phyloP scores from a whole-genome alignment of 2,888 invertebrate genomes.

The Harpalus rubripes region DNA sequence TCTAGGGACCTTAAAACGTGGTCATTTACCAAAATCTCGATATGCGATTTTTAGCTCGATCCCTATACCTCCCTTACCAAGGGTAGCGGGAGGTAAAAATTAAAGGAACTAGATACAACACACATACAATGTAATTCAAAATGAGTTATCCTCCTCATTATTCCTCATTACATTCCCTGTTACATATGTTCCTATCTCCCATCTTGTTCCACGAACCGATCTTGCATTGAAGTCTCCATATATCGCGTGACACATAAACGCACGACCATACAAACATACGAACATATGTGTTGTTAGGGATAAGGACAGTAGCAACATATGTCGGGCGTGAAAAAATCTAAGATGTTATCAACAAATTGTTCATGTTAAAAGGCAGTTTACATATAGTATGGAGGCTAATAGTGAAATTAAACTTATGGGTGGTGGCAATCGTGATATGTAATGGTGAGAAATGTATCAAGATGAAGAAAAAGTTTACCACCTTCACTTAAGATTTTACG shows the following conservation, averaged over 20 bases:
- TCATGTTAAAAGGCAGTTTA: conserved; percentile 73
- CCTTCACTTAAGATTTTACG: no score
- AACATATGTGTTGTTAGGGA: not conserved
- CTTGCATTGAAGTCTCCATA: conserved; percentile 15
- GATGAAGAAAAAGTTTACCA: no score
- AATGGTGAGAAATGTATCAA: not conserved
- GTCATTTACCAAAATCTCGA: no score
- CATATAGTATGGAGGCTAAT: conserved; percentile 55
- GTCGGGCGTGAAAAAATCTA: conserved; percentile 43
- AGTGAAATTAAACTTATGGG: not conserved
- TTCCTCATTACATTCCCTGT: not conserved
- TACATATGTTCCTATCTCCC: not conserved
- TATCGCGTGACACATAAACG: conserved; percentile 9
- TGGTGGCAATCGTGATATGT: not conserved
- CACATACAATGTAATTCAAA: no score
- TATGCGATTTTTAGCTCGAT: no score
- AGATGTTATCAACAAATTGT: conserved; percentile 74
- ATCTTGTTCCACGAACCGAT: conserved; percentile 27
- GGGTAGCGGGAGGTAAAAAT: no score
- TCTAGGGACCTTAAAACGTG: no score
- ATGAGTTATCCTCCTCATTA: not conserved
- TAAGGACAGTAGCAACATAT: not conserved
- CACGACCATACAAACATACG: not conserved
- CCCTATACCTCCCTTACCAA: no score
- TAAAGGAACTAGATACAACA: no score